Evolutionary conservation across 2,113 vertebrate species (phyloP).

Genomic region (Prunella fulvescens): DNA sequence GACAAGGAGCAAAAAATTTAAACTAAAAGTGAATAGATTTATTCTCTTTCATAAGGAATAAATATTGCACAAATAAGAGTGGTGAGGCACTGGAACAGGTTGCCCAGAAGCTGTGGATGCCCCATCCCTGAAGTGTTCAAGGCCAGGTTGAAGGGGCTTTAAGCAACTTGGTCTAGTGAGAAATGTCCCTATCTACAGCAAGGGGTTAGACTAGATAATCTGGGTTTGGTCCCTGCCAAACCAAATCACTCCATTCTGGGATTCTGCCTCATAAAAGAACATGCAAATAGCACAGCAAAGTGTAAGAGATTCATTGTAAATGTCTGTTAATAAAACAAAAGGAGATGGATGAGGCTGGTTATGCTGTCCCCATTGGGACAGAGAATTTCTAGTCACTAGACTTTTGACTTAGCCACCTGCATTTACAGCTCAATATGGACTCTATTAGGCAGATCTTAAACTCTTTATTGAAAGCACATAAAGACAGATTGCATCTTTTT

Average conservation of each 20-base stretch:
- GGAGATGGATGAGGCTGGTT: not conserved
- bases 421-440: not conserved
- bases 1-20: not conserved
- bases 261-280: not conserved
- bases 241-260: not conserved
- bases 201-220: not conserved
- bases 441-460: not conserved
- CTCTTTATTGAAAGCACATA: not conserved
- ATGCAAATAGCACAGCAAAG: not conserved
- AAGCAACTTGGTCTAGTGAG: not conserved
- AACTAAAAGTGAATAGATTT: not conserved
- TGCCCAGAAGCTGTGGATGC: not conserved
- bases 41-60: not conserved
- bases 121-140: not conserved
- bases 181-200: not conserved
- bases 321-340: not conserved
- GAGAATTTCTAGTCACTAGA: not conserved
- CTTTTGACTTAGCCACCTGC: not conserved
- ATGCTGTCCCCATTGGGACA: not conserved
- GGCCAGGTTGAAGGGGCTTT: not conserved
- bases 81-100: not conserved
- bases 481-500: not conserved
- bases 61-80: not conserved
- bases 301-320: not conserved
- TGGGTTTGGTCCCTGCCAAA: not conserved